Conservation (phyloP, 1,140 invertebrate species). For the Danaus plexippus region DNA sequence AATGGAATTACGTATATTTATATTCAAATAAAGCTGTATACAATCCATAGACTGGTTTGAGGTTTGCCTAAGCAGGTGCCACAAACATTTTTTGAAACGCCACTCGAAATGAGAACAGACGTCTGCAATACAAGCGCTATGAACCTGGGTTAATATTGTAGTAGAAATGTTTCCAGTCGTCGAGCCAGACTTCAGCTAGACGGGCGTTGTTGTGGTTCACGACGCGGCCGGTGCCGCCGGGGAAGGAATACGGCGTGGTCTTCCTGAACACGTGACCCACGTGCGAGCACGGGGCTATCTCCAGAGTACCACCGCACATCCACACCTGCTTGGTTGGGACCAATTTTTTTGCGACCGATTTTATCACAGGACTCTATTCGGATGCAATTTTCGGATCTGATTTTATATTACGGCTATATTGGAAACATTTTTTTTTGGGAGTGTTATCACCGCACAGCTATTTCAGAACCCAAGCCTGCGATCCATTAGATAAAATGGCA, state of each 20-base stretch:
- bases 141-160: slow-evolving; percentile 97
- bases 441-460: too few species aligned
- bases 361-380: neutral
- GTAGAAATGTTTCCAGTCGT: slow-evolving; percentile 98
- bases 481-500: too few species aligned
- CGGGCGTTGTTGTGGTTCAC: slow-evolving; percentile 99
- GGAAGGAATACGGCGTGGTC: slow-evolving; percentile 99
- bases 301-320: slow-evolving; percentile 96
- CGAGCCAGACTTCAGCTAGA: slow-evolving; percentile 97
- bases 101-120: too few species aligned
- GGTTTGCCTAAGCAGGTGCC: too few species aligned
- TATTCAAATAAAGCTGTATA: too few species aligned
- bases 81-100: too few species aligned
- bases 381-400: neutral
- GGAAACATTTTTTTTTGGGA: too few species aligned
- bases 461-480: too few species aligned
- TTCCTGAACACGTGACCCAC: slow-evolving; percentile 98
- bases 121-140: slow-evolving; percentile 10
- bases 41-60: too few species aligned
- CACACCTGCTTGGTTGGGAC: slow-evolving; percentile 81
- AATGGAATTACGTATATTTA: too few species aligned
- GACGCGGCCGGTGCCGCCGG: slow-evolving; percentile 96
- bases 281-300: slow-evolving; percentile 93
- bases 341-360: too few species aligned
- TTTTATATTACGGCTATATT: too few species aligned